Conservation (phyloP, 2,797 vertebrate genomes). For the Sebastes baramenuke region DNA sequence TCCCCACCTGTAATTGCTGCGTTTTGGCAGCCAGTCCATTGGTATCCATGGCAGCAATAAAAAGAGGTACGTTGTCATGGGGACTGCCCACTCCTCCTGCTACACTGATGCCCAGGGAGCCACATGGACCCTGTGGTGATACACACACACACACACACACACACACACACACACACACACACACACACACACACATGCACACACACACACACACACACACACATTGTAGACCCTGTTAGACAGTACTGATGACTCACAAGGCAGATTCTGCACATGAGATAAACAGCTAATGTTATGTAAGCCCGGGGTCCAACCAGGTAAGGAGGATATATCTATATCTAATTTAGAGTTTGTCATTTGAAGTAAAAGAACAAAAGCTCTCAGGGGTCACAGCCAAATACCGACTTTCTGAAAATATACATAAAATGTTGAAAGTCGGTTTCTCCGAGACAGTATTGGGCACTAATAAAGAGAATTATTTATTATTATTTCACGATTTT, state of each 20-base stretch:
- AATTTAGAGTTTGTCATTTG: background rate
- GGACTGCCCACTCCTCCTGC: conserved; percentile 90
- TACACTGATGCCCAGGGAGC: conserved; percentile 89
- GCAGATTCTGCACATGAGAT: conserved; percentile 3
- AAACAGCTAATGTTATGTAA: background rate
- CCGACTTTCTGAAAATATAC: background rate
- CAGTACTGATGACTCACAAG: conserved; percentile 5
- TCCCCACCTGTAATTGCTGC: conserved; percentile 88
- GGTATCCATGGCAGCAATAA: conserved; percentile 92
- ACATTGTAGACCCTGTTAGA: conserved; percentile 6
- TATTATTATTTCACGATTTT: background rate
- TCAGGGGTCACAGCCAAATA: background rate
- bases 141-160: background rate
- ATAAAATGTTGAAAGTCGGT: background rate
- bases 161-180: no score
- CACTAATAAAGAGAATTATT: background rate
- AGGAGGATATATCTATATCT: background rate
- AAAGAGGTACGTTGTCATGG: conserved; percentile 89
- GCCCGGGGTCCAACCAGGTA: background rate
- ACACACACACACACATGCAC: background rate
- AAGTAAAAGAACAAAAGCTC: background rate
- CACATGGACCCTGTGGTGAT: conserved; percentile 80
- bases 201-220: background rate
- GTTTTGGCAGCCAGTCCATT: conserved; percentile 90
- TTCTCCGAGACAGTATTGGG: background rate